These are phyloP conservation scores for Tryphoninae sp. DNA, from an alignment of 2,888 invertebrate species.

Conservation along the genomic window DNA sequence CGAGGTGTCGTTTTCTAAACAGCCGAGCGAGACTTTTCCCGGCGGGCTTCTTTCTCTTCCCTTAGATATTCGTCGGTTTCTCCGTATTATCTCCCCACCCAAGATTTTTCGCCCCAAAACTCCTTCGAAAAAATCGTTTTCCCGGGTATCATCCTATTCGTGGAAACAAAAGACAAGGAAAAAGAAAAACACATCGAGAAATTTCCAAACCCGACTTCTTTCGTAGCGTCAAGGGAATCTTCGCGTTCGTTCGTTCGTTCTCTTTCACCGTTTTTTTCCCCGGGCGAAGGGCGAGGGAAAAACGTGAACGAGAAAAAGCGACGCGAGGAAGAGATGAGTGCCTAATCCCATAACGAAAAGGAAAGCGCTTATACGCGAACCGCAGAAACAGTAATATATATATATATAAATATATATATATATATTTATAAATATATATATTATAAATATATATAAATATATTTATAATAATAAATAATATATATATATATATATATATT, in stretches of 20 bases:
- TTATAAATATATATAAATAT: neutral
- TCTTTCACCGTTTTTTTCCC: conserved; percentile 33
- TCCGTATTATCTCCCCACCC: neutral
- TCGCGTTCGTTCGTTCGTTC: neutral
- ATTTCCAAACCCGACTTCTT: conserved; percentile 54
- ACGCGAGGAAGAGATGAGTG: conserved; percentile 66
- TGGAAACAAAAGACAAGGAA: conserved; percentile 10
- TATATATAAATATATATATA: neutral
- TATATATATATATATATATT: conserved; percentile 1
- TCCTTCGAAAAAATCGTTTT: conserved; percentile 18
- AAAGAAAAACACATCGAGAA: conserved; percentile 25
- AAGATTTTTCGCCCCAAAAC: neutral
- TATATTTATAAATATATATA: conserved; percentile 10
- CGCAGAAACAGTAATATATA: conserved; percentile 11
- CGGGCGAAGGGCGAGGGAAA: conserved; percentile 27
- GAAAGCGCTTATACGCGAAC: conserved; percentile 66
- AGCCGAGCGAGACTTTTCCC: neutral
- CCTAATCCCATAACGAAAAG: conserved; percentile 76
- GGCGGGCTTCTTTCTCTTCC: neutral
- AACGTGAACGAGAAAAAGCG: conserved; percentile 52
- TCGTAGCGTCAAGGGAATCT: conserved; percentile 56
- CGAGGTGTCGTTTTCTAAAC: neutral
- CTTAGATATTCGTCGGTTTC: neutral
- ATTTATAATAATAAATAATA: too few relatives aligned
- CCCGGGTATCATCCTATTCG: conserved; percentile 40